Conservation (phyloP, 2,797 vertebrate genomes). For the Pipistrellus pygmaeus region DNA sequence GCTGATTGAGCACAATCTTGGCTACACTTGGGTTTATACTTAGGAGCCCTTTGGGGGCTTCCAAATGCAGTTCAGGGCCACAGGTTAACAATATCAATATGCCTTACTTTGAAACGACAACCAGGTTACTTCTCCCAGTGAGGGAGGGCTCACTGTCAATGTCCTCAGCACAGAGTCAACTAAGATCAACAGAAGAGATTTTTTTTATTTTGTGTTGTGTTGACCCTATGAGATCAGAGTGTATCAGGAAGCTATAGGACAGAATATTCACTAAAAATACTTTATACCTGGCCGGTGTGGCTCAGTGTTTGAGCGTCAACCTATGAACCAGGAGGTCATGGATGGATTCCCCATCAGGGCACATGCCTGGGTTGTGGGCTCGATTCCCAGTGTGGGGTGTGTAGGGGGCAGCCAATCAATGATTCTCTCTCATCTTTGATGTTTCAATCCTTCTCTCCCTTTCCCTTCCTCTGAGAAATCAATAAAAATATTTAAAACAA, state of each 20-base stretch:
- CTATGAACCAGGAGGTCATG: no score
- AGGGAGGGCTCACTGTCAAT: neutral
- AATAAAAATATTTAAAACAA: no score
- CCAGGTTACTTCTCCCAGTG: neutral
- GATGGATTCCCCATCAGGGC: no score
- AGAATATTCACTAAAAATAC: neutral
- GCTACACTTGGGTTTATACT: neutral
- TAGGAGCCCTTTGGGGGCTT: neutral
- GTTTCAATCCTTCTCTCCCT: no score
- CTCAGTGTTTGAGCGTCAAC: no score
- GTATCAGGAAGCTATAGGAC: neutral
- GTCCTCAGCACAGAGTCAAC: neutral
- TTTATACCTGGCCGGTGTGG: no score
- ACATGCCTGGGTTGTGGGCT: no score
- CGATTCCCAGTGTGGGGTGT: no score
- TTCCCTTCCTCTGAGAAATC: no score
- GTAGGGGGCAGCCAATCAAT: no score
- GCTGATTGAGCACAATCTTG: neutral
- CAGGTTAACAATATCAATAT: neutral
- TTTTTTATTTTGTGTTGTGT: neutral
- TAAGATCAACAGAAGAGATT: neutral
- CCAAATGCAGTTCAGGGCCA: constrained; percentile 8
- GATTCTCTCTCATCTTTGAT: no score
- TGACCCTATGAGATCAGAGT: neutral
- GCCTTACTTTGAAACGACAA: neutral